Conservation (phyloP, 37 sponge, comb jelly and placozoan genomes). For the Ephydatia muelleri region DNA sequence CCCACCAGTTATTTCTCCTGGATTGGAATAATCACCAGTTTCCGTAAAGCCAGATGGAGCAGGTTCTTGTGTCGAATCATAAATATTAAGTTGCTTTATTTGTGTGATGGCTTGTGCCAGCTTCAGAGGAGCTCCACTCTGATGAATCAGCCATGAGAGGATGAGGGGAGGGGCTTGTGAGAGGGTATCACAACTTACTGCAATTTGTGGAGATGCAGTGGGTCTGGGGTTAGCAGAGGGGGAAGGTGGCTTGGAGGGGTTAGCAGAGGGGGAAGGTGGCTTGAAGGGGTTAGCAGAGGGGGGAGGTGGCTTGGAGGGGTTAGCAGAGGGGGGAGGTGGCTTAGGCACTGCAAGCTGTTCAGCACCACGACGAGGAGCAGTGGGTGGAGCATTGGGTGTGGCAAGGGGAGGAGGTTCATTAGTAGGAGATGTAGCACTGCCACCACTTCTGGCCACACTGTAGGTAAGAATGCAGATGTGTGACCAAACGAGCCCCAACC, state of each 20-base stretch:
- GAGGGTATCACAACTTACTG: not conserved
- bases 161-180: not conserved
- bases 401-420: conserved; percentile 8
- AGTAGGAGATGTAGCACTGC: not conserved
- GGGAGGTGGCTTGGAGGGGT: not conserved
- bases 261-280: not conserved
- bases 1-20: conserved; percentile 39
- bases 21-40: conserved; percentile 36
- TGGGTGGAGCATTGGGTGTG: not conserved
- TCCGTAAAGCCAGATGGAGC: not conserved
- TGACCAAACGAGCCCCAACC: not conserved
- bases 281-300: not conserved
- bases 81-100: not conserved
- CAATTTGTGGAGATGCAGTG: conserved; percentile 20
- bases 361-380: not conserved
- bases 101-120: not conserved
- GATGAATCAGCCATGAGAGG: not conserved
- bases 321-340: not conserved
- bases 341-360: no score
- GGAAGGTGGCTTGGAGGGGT: not conserved
- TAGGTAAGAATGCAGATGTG: not conserved
- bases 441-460: not conserved
- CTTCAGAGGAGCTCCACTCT: not conserved
- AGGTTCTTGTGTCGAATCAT: not conserved
- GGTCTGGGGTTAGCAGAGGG: not conserved